Evolutionary conservation across 2,797 vertebrate species (phyloP).

Genomic region (Limnodromus scolopaceus): DNA sequence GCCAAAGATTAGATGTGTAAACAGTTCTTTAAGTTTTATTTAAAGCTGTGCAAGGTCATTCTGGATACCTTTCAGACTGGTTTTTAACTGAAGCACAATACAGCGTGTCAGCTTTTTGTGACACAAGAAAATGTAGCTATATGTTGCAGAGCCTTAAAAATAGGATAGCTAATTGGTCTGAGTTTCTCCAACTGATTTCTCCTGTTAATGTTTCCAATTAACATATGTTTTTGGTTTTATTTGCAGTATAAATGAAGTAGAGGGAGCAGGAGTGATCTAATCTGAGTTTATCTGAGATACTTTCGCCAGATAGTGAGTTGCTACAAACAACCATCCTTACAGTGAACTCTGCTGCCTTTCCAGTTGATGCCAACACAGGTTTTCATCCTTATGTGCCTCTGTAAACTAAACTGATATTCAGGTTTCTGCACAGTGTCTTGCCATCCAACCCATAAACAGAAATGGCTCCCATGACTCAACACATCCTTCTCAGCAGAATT

Average conservation of each 20-base stretch:
- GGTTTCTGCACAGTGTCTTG: not conserved
- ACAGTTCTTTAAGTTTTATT: not conserved
- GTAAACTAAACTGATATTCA: not conserved
- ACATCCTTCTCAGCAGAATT: not conserved
- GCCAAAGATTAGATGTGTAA: not conserved
- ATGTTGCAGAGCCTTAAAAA: not conserved
- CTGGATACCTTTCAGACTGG: not conserved
- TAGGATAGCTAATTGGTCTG: not conserved
- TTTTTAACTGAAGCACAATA: not conserved
- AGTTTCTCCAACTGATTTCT: not conserved
- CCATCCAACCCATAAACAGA: not conserved
- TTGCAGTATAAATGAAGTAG: not conserved
- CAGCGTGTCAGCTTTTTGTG: not conserved
- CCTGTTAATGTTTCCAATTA: not conserved
- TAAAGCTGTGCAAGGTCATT: not conserved
- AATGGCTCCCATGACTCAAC: not conserved
- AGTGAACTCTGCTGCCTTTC: not conserved
- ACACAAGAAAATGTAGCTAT: not conserved
- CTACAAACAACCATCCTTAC: not conserved
- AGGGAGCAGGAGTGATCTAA: not conserved
- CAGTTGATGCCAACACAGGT: not conserved
- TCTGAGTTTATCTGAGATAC: not conserved
- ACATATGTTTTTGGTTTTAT: not conserved
- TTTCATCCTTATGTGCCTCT: not conserved
- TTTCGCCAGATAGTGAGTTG: not conserved